Base-by-base conservation (phyloP, 2,113 vertebrate species). In the Phyllopteryx taeniolatus region DNA sequence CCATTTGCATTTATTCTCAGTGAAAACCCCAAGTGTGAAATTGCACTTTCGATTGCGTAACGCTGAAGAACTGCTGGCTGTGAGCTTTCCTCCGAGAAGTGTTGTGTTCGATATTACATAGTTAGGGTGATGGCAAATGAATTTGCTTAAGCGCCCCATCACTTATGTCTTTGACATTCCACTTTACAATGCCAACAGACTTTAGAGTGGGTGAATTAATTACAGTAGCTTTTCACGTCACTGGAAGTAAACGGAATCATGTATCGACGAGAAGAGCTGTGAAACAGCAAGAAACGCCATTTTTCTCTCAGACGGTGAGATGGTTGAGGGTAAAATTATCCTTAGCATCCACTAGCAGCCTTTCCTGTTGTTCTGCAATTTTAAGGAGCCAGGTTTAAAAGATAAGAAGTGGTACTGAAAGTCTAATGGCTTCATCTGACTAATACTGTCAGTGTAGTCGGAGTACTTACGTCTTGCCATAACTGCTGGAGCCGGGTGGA, bases 1-100 rank as follows among this genome's bases (percentile, higher is more conserved):
- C 13, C 43, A 31, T 66, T 66, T 66, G 64, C 64, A 47, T 66
- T 47, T 47, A 3, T 66, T 66, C 64, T 47, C 64, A 22, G 62
- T 4, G 42, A 19, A 44, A 64, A 22, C 11, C 11, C 42, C 10
- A 44, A 66, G 64, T 66, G 64, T 66, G 64, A 66, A 66, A 66
- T 66, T 66, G 64, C 44, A 47, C 44, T 66, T 47, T 66, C 2
- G 42, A 44, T 65, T 14, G 63, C 42, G 13, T 65, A 27, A 65
- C n/a, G 43, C 31, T 8, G 64, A 17, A 66, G 44, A 47, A 66
- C 7, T 8, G 13, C 44, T 43, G 64, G 43, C n/a, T 3, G 59
- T 17, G 15, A 61, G 59, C 42, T 14, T 46, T 8, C 42, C 22
- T 33, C 3, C 0, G 31, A 61, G 14, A 61, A 35, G 8, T 17